Base-by-base conservation (phyloP, 2,888 invertebrate genomes). In the Catocala sponsa region DNA sequence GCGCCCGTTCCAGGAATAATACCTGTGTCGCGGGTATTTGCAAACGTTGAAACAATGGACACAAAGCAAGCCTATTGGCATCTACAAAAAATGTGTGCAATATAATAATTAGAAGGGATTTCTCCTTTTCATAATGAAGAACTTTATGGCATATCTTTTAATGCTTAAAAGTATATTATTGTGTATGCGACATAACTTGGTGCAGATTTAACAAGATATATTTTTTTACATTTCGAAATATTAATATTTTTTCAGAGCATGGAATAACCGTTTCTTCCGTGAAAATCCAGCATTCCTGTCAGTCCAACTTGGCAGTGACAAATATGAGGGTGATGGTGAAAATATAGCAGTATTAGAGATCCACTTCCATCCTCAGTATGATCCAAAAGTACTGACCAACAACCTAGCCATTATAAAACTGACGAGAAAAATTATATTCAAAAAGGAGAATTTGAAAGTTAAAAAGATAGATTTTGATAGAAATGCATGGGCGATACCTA, bases 201-300 rank as follows among this genome's bases (percentile, higher is more conserved):
- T 2, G 25, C 25, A 25, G 25, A 25, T 25, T 25, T 25, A 25
- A 2, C 25, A 25, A 1, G 25, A 25, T 4, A 4, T 2, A 2
- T 25, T 25, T 25, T 25, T 2, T 25, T 25, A 25, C 4, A 25
- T 25, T 25, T 25, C 25, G 25, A 25, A 25, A 25, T 25, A 25
- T 2, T 25, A 2, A 25, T 25, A 1, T 25, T 25, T 25, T 25
- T 25, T 25, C 25, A 92, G 92, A 56, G 91, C 90, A 1, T 89
- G 86, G 83, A 92, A 92, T 72, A 93, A 91, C 56, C 86, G 91
- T 0, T 88, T 89, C 64, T 92, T 82, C 65, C 87, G 91, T 0
- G 91, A 91, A 59, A 92, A 92, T 60, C 92, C 92, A 1, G 76
- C 83, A 0, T 91, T 91, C 50, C 83, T 89, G 10, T 82, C 91